Percentiles rank a stretch among this genome's conserved stretches.
Conservation (phyloP, 2,888 invertebrate species). For the Seira ritae region DNA sequence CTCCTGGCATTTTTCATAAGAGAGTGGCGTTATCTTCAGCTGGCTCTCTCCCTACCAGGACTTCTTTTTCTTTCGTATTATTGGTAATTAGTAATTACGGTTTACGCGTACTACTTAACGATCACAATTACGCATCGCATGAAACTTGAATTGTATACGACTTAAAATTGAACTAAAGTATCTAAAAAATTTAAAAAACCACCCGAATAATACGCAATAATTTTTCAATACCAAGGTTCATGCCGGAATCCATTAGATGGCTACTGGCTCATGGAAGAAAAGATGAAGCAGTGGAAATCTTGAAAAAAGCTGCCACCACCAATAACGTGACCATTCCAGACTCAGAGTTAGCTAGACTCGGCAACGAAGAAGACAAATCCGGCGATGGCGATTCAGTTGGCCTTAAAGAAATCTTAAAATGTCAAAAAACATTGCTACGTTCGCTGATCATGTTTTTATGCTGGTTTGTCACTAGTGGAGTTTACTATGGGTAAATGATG, state of each 20-base stretch:
- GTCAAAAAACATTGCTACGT: slow-evolving; percentile 78
- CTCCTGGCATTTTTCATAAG: slow-evolving; percentile 81
- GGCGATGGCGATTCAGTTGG: slow-evolving; percentile 44
- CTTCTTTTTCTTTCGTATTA: slow-evolving; percentile 82
- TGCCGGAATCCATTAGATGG: slow-evolving; percentile 87
- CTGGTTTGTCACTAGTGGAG: slow-evolving; percentile 87
- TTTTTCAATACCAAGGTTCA: too few species aligned
- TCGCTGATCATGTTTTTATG: slow-evolving; percentile 81
- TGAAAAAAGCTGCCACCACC: slow-evolving; percentile 81
- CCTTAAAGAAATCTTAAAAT: slow-evolving; percentile 76
- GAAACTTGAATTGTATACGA: too few species aligned
- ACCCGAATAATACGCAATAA: too few species aligned
- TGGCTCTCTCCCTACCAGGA: slow-evolving; percentile 83
- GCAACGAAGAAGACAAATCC: slow-evolving; percentile 55
- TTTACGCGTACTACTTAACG: too few species aligned
- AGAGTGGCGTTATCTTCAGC: slow-evolving; percentile 83
- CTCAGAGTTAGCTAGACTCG: slow-evolving; percentile 78
- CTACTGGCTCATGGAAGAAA: slow-evolving; percentile 81
- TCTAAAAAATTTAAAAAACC: too few species aligned
- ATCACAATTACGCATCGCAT: too few species aligned
- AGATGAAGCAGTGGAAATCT: slow-evolving; percentile 80
- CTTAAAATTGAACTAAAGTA: too few species aligned
- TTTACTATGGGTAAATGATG: slow-evolving; percentile 90
- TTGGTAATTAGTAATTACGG: slow-evolving; percentile 81
- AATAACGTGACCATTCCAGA: slow-evolving; percentile 79